Evolutionary conservation across 92 coral and sea anemone species (phyloP), one percentile per base, ranked within the genome.

Genomic region (Zoanthus sociatus): DNA sequence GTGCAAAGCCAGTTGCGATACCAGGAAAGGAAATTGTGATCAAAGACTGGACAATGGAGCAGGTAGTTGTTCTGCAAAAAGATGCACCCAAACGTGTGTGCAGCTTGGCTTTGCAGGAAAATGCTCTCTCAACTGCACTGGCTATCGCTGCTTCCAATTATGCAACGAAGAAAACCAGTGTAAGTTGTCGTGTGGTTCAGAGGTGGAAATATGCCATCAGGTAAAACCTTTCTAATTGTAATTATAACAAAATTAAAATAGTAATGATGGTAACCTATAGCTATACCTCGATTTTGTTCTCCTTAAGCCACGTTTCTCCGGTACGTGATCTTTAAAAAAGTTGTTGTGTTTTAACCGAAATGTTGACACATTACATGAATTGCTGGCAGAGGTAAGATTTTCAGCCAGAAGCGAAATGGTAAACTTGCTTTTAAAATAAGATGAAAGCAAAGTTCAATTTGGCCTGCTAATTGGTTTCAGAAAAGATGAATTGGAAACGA

Each of bases 161-260:
- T 69, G 73, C 33, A 9, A 69, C 4, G 73, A 69, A 12, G 45
- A 31, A 13, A 31, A 31, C 46, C 73, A 69, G 45, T 69, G 73
- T 31, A 69, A 11, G 45, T 17, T 69, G 17, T 30, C 45, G 46
- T 69, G 73, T 14, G 31, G 10, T 12, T 16, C 42, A 0, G 13
- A 6, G 17, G 47, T 26, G 46, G 73, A 69, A 26, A 30, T 69
- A 9, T 69, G 73, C 73, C 73, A 69, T 69, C 73, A 69, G 73
- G 73, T 69, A 31, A 8, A n/a, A 21, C n/a, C 1, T 20, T 50
- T 50, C 55, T 50, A 50, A 7, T 7, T 50, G 10, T 37, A 50
- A 7, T 7, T 50, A 1, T 37, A 37, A 37, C 42, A 37, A 37
- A 37, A 37, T 37, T 4, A 37, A 37, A 37, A 37, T 37, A 37